Evolutionary conservation across 2,113 vertebrate genomes (phyloP).

Genomic region (Puntigrus tetrazona): DNA sequence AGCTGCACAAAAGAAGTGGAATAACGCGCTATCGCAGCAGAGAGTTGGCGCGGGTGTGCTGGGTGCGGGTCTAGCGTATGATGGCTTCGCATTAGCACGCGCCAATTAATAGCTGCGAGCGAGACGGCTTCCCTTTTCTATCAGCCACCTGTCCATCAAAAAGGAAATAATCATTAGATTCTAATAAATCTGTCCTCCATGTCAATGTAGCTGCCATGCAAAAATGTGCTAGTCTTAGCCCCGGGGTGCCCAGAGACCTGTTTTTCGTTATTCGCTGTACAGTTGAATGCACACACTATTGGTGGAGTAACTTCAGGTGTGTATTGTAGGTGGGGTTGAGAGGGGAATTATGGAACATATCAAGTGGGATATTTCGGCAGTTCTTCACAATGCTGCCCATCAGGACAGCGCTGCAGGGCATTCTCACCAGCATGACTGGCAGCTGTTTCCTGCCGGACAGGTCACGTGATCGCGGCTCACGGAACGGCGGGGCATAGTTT

Average conservation of each 20-base stretch:
- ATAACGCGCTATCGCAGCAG: conserved; percentile 26
- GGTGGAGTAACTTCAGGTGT: conserved; percentile 68
- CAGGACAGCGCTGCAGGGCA: conserved; percentile 53
- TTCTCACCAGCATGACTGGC: conserved; percentile 45
- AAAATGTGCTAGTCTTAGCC: conserved; percentile 69
- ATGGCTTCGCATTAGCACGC: conserved; percentile 54
- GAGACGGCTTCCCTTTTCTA: conserved; percentile 64
- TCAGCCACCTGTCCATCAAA: conserved; percentile 67
- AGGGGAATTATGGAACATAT: conserved; percentile 61
- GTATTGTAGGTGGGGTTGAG: conserved; percentile 59
- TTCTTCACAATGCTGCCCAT: conserved; percentile 70
- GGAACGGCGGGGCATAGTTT: neutral
- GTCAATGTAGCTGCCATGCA: conserved; percentile 66
- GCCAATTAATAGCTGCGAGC: conserved; percentile 69
- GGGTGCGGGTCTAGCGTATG: neutral
- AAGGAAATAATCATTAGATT: conserved; percentile 76
- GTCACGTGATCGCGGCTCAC: conserved; percentile 37
- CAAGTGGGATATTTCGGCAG: conserved; percentile 68
- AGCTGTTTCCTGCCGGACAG: conserved; percentile 56
- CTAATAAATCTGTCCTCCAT: conserved; percentile 68
- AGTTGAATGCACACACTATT: conserved; percentile 61
- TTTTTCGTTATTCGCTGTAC: conserved; percentile 58
- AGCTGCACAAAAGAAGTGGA: conserved; percentile 47
- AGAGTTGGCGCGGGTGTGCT: conserved; percentile 32
- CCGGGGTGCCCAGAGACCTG: conserved; percentile 43